phyloP scores from a whole-genome alignment of 1,140 invertebrate species.

The Harpegnathos saltator region DNA sequence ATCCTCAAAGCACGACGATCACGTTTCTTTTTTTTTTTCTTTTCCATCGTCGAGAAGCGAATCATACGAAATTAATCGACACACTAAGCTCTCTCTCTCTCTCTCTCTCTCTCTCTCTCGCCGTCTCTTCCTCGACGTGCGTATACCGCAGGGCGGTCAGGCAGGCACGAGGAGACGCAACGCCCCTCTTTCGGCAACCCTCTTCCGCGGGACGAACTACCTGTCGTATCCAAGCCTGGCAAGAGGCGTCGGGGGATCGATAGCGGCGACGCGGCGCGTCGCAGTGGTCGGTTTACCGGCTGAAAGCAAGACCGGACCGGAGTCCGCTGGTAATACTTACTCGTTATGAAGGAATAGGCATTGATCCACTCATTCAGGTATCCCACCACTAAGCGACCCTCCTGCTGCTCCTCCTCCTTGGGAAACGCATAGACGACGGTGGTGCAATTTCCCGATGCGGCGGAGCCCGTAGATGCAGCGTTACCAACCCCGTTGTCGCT shows the following conservation, averaged over 20 bases:
- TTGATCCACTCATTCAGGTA: conserved; percentile 90
- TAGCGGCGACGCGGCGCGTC: conserved; percentile 9
- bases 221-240: conserved; percentile 41
- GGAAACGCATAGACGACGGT: conserved; percentile 82
- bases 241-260: conserved; percentile 18
- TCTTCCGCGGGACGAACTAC: background rate
- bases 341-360: conserved; percentile 87
- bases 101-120: too few species aligned
- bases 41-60: background rate
- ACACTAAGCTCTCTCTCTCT: too few species aligned
- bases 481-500: conserved; percentile 73
- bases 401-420: conserved; percentile 69
- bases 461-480: conserved; percentile 64
- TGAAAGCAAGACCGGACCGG: conserved; percentile 35
- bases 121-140: background rate
- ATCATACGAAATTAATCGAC: background rate
- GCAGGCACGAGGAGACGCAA: background rate
- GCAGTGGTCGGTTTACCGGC: conserved; percentile 41
- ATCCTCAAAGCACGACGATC: too few species aligned
- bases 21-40: too few species aligned
- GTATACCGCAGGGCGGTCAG: background rate
- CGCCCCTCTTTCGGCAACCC: background rate
- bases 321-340: conserved; percentile 86
- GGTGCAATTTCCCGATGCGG: conserved; percentile 84
- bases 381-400: conserved; percentile 86